Evolutionary conservation across 2,113 vertebrate species (phyloP).

Genomic region (Sula dactylatra): DNA sequence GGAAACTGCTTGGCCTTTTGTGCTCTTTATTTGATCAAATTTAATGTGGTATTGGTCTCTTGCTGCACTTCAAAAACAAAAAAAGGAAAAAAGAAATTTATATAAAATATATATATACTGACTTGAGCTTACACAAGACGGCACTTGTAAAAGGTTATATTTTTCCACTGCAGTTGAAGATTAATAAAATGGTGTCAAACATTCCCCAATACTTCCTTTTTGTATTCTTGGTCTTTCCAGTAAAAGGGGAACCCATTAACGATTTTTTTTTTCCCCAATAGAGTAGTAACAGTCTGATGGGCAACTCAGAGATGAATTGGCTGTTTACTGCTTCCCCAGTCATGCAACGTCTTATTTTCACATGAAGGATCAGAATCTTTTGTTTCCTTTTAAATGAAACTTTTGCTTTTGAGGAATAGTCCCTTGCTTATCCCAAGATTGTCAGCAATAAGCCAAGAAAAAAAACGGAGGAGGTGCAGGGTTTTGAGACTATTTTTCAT

Average conservation of each 20-base stretch:
- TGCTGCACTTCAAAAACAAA: conserved; percentile 78
- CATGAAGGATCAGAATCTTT: background rate
- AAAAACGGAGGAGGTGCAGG: background rate
- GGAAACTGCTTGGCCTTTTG: conserved; percentile 77
- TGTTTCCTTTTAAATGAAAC: background rate
- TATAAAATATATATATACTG: conserved; percentile 61
- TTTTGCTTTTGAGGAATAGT: background rate
- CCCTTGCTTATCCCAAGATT: background rate
- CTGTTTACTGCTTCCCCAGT: background rate
- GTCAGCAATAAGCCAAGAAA: background rate
- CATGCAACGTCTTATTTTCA: background rate
- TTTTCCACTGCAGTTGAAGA: conserved; percentile 97
- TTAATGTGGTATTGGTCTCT: conserved; percentile 75
- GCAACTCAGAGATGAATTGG: background rate
- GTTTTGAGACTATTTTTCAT: background rate
- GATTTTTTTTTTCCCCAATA: background rate
- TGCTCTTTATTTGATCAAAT: conserved; percentile 76
- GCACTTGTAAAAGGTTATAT: conserved; percentile 97
- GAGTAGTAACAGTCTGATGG: background rate
- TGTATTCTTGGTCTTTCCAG: conserved; percentile 73
- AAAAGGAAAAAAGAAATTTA: conserved; percentile 5
- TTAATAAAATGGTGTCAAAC: conserved; percentile 93
- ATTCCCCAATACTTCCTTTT: conserved; percentile 83
- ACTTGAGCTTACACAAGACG: conserved; percentile 77
- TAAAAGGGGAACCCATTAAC: background rate